Conservation (phyloP, 2,797 vertebrate species). For the Diceros bicornis region DNA sequence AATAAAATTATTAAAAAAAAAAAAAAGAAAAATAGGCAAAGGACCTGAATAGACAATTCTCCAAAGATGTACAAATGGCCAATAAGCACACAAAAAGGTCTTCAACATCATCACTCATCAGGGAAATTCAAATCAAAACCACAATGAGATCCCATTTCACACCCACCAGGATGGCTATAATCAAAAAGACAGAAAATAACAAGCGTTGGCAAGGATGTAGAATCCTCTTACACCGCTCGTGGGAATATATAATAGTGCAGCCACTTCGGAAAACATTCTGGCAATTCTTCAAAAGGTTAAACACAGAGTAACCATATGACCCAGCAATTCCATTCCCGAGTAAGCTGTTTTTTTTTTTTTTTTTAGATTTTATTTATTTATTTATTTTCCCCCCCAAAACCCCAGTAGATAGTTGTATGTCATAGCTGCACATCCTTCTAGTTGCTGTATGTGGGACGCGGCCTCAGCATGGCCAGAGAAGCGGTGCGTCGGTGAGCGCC, state of each 20-base stretch:
- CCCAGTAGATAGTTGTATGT: too few species aligned
- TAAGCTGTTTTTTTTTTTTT: neutral
- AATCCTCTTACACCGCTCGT: neutral
- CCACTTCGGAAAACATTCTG: neutral
- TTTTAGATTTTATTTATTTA: too few species aligned
- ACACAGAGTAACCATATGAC: too few species aligned
- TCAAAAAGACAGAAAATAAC: too few species aligned
- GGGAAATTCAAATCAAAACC: neutral
- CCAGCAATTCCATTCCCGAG: neutral
- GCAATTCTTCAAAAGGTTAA: neutral
- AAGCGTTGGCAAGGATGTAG: fast-evolving
- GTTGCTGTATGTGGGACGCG: too few species aligned
- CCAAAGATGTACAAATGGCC: neutral
- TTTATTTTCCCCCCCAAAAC: too few species aligned
- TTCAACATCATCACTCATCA: fast-evolving
- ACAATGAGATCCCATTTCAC: neutral
- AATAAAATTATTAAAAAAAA: too few species aligned
- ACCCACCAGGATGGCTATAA: neutral
- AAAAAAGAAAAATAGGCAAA: neutral
- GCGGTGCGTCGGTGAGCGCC: too few species aligned
- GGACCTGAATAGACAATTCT: neutral
- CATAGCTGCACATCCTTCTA: too few species aligned
- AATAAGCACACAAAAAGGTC: neutral
- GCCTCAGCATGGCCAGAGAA: too few species aligned
- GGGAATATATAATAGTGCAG: fast-evolving